Conservation (phyloP, 2,888 invertebrate genomes). For the Agapostemon virescens region DNA sequence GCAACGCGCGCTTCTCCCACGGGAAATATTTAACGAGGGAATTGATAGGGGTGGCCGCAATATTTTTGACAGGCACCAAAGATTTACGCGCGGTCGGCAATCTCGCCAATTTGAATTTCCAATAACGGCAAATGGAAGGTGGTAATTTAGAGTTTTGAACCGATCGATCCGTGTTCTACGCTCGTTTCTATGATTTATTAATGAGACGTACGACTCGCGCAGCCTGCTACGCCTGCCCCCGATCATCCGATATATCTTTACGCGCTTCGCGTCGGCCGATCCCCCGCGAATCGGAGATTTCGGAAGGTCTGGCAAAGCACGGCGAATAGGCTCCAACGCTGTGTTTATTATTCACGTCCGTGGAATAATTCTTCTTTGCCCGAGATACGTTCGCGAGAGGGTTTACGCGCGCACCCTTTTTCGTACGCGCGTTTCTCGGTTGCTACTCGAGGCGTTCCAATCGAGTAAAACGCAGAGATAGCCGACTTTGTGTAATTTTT, state of each 20-base stretch:
- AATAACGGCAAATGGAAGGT: conserved; percentile 46
- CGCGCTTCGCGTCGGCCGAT: neutral
- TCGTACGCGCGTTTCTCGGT: neutral
- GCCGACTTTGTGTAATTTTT: neutral
- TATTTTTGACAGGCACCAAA: conserved; percentile 30
- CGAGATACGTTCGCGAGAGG: neutral
- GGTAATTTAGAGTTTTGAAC: conserved; percentile 37
- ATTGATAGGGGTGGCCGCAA: conserved; percentile 30
- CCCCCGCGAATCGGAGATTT: neutral
- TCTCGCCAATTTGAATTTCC: conserved; percentile 51
- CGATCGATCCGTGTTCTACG: conserved; percentile 21
- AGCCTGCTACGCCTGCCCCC: neutral
- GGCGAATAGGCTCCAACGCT: neutral
- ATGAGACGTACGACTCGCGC: conserved; percentile 25
- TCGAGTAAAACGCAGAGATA: neutral
- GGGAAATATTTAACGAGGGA: conserved; percentile 42
- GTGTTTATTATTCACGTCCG: neutral
- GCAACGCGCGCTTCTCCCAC: neutral
- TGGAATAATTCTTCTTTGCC: neutral
- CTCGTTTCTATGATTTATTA: conserved; percentile 46
- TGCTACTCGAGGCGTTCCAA: neutral
- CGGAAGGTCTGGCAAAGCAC: neutral
- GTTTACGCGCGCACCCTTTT: neutral
- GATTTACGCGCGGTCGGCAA: conserved; percentile 36
- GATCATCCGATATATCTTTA: neutral